phyloP scores from a whole-genome alignment of 2,888 invertebrate species.

The Sinhomidia bicolor region DNA sequence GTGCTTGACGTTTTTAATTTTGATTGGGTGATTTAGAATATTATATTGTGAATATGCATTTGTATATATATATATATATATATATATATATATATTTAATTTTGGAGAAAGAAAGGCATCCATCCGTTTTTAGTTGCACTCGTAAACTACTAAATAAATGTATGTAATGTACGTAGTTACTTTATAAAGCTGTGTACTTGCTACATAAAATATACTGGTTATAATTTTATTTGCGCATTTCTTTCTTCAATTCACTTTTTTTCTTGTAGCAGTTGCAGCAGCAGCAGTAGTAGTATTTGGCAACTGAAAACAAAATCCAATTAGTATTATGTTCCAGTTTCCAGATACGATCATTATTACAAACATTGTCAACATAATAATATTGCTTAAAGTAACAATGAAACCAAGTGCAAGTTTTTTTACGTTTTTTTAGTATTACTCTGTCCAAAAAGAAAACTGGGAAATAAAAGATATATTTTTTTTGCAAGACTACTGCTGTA shows the following conservation, averaged over 20 bases:
- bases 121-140: background rate
- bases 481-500: constrained; percentile 42
- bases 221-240: background rate
- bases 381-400: constrained; percentile 17
- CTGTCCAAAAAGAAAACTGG: background rate
- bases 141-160: background rate
- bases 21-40: too few species aligned
- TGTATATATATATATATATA: too few species aligned
- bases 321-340: constrained; percentile 45
- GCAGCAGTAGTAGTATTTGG: background rate
- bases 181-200: background rate
- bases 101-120: background rate
- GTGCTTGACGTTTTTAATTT: too few species aligned
- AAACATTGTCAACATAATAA: background rate
- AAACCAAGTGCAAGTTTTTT: constrained; percentile 27
- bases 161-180: background rate
- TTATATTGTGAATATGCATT: too few species aligned
- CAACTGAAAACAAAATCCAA: constrained; percentile 56
- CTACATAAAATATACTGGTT: background rate
- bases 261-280: background rate
- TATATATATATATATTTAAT: too few species aligned
- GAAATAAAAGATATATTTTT: constrained; percentile 7
- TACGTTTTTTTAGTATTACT: background rate
- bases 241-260: background rate
- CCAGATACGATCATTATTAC: constrained; percentile 36